Evolutionary conservation across 1,140 invertebrate species (phyloP).

Genomic region (Physella acuta): DNA sequence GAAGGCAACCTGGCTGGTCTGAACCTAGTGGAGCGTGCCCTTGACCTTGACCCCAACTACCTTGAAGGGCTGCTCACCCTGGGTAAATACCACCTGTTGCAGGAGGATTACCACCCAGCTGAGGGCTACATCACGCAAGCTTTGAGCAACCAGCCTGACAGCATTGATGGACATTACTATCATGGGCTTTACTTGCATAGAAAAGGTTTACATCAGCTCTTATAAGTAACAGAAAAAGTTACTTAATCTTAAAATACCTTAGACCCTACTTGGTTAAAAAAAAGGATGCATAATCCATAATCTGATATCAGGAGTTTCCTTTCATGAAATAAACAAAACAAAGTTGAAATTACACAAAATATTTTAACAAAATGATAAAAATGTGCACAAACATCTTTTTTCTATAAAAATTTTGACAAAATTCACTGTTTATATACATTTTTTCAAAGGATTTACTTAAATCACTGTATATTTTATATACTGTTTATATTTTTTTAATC

Average conservation of each 20-base stretch:
- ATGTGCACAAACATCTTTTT: neutral
- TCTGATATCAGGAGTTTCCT: too few relatives aligned
- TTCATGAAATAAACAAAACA: too few relatives aligned
- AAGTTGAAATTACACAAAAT: neutral
- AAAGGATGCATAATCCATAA: too few relatives aligned
- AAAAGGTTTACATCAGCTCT: too few relatives aligned
- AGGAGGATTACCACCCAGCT: slow-evolving; percentile 34
- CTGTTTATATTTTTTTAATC: too few relatives aligned
- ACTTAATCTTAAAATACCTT: too few relatives aligned
- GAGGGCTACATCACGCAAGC: slow-evolving; percentile 34
- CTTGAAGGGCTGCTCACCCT: slow-evolving; percentile 37
- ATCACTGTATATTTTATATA: neutral
- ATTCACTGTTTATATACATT: neutral
- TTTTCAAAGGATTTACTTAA: neutral
- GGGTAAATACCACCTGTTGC: slow-evolving; percentile 33
- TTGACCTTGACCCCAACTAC: slow-evolving; percentile 38
- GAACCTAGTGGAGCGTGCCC: slow-evolving; percentile 34
- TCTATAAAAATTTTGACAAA: neutral
- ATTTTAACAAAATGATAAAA: too few relatives aligned
- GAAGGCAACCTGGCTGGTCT: slow-evolving; percentile 33
- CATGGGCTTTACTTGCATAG: slow-evolving; percentile 59
- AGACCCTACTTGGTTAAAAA: too few relatives aligned
- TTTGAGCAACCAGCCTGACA: slow-evolving; percentile 34
- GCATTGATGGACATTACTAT: slow-evolving; percentile 57
- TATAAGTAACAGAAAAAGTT: too few relatives aligned